Conservation (phyloP, 2,888 invertebrate species). For the Tillus elongatus region DNA sequence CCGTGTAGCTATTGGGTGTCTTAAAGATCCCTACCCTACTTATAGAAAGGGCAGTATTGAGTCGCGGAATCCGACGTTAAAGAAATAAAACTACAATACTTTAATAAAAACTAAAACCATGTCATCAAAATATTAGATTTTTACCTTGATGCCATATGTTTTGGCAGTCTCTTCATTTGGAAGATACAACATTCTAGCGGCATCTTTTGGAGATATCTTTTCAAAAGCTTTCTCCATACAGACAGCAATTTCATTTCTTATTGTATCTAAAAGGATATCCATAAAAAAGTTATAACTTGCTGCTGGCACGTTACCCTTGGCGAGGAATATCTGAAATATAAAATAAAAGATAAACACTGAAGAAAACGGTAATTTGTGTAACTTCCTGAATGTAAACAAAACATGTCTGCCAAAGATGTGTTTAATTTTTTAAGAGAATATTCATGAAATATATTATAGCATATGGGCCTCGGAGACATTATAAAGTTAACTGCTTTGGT, state of each 20-base stretch:
- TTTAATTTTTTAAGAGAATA: too few relatives aligned
- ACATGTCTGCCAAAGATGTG: too few relatives aligned
- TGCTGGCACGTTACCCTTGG: slow-evolving; percentile 92
- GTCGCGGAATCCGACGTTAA: too few relatives aligned
- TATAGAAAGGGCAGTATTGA: too few relatives aligned
- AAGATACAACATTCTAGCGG: slow-evolving; percentile 81
- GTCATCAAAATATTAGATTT: too few relatives aligned
- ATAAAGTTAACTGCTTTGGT: too few relatives aligned
- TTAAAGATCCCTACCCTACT: too few relatives aligned
- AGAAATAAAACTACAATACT: too few relatives aligned
- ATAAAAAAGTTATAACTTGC: slow-evolving; percentile 94
- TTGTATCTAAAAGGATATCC: slow-evolving; percentile 90
- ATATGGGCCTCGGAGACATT: too few relatives aligned
- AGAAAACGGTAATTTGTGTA: background rate
- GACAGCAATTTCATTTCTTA: slow-evolving; percentile 90
- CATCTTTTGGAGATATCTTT: slow-evolving; percentile 77
- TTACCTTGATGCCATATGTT: slow-evolving; percentile 72
- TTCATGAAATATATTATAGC: slow-evolving; percentile 6
- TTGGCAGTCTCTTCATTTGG: slow-evolving; percentile 66
- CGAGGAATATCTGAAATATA: slow-evolving; percentile 67
- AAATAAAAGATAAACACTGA: slow-evolving; percentile 13
- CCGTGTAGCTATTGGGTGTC: too few relatives aligned
- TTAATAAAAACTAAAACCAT: too few relatives aligned
- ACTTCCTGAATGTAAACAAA: too few relatives aligned
- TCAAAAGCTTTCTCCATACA: slow-evolving; percentile 96